Evolutionary conservation across 2,888 invertebrate species (phyloP).

Genomic region (Mesorhabditis sp.): DNA sequence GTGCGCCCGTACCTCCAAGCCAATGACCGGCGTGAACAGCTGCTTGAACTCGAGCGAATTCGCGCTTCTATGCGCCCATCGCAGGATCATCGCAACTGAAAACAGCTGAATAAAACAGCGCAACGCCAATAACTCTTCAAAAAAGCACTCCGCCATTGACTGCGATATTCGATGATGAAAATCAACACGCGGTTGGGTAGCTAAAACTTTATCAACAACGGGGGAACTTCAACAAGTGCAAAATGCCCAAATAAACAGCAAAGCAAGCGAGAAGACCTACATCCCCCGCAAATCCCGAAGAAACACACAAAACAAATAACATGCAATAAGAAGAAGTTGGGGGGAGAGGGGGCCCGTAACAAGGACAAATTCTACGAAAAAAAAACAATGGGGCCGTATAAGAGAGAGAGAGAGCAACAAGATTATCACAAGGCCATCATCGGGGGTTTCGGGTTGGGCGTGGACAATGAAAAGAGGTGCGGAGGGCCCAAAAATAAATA

Average conservation of each 20-base stretch:
- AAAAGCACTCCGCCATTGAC: too few relatives aligned
- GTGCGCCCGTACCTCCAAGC: slow-evolving; percentile 25
- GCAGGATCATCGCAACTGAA: too few relatives aligned
- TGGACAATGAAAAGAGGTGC: too few relatives aligned
- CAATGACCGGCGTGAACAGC: slow-evolving; percentile 29
- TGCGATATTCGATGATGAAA: too few relatives aligned
- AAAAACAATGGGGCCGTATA: background rate
- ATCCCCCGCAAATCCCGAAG: slow-evolving; percentile 3
- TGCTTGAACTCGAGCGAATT: slow-evolving; percentile 6
- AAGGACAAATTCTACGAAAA: slow-evolving; percentile 5
- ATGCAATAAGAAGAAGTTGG: background rate
- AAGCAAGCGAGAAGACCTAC: background rate
- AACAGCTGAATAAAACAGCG: too few relatives aligned
- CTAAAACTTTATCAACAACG: slow-evolving; percentile 1
- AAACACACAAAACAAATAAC: slow-evolving; percentile 7
- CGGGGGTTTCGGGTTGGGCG: too few relatives aligned
- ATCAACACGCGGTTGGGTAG: too few relatives aligned
- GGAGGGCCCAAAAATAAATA: too few relatives aligned
- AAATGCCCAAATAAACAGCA: slow-evolving; percentile 3
- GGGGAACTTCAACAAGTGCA: background rate
- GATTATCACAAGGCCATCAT: too few relatives aligned
- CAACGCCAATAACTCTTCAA: too few relatives aligned
- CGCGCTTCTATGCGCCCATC: background rate
- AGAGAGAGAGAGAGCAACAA: too few relatives aligned
- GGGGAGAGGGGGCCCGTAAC: background rate